These are phyloP conservation scores for Gandaritis pyraliata DNA, from an alignment of 2,888 invertebrate species.

Conservation along the genomic window DNA sequence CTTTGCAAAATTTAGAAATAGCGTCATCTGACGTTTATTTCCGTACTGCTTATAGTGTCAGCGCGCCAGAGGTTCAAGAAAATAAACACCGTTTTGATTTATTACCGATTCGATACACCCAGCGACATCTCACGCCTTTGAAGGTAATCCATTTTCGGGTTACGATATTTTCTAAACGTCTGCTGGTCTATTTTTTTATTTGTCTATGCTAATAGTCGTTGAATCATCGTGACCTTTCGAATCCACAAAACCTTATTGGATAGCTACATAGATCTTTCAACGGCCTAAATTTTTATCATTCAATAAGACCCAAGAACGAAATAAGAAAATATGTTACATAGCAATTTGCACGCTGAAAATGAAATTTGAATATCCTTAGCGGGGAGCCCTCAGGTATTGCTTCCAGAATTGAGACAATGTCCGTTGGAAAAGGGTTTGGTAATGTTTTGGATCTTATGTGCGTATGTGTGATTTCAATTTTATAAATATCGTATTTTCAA, in stretches of 20 bases:
- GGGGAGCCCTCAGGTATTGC: constrained; percentile 26
- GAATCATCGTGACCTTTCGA: constrained; percentile 7
- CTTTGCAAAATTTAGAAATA: too few species aligned
- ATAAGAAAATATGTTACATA: constrained; percentile 52
- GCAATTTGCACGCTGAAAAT: constrained; percentile 64
- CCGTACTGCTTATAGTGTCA: too few species aligned
- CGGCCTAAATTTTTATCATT: constrained; percentile 11
- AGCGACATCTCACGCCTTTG: too few species aligned
- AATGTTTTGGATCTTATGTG: constrained; percentile 8
- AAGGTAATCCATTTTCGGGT: too few species aligned
- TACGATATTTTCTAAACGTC: too few species aligned
- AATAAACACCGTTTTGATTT: too few species aligned
- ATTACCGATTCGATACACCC: too few species aligned
- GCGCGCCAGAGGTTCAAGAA: too few species aligned
- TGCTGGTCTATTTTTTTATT: too few species aligned
- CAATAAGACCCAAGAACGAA: constrained; percentile 14
- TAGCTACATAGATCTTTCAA: not conserved
- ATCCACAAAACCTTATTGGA: not conserved
- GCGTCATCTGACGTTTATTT: too few species aligned
- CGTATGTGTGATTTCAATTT: not conserved
- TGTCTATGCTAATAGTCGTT: too few species aligned
- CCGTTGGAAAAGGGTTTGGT: constrained; percentile 1
- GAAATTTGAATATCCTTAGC: constrained; percentile 65
- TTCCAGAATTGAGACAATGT: constrained; percentile 5
- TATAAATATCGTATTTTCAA: too few species aligned